A percentile compares a stretch with the other conserved stretches of the same genome.
Conservation (phyloP, 1,140 invertebrate species). For the Drosophila triauraria region DNA sequence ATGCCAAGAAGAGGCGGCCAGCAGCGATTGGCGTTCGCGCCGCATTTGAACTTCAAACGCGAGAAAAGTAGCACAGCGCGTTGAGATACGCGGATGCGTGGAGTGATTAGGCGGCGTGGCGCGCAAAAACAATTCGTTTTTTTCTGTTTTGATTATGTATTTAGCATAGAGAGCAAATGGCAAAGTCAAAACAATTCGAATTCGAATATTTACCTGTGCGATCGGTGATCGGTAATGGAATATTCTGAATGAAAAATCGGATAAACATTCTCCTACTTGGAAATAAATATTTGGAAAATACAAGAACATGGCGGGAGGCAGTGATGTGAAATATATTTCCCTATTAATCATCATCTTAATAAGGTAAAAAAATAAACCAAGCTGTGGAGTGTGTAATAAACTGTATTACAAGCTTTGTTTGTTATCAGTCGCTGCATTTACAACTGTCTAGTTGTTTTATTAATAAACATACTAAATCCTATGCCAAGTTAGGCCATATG, state of each 20-base stretch:
- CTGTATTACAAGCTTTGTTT: conserved; percentile 27
- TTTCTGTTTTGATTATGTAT: conserved; percentile 49
- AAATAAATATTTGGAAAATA: conserved; percentile 41
- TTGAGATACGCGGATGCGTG: conserved; percentile 67
- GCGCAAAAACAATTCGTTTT: conserved; percentile 23
- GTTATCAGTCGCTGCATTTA: conserved; percentile 54
- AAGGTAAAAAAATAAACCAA: conserved; percentile 30
- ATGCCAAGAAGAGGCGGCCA: conserved; percentile 38
- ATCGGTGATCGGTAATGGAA: conserved; percentile 25
- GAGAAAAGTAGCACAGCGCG: conserved; percentile 75
- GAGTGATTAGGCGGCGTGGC: conserved; percentile 48
- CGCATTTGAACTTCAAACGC: conserved; percentile 82
- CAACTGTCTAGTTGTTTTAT: conserved; percentile 44
- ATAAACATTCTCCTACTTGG: conserved; percentile 28
- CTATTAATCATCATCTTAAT: conserved; percentile 9
- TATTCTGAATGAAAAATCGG: conserved; percentile 40
- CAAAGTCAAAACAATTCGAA: conserved; percentile 24
- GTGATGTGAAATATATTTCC: conserved; percentile 18
- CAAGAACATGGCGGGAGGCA: background rate
- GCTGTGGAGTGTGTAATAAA: conserved; percentile 17
- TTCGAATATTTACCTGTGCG: conserved; percentile 7
- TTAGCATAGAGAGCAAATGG: conserved; percentile 20
- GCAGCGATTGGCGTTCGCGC: conserved; percentile 67
- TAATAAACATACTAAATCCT: conserved; percentile 52
- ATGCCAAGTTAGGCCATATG: conserved; percentile 42